Evolutionary conservation across 2,888 invertebrate genomes (phyloP).

Genomic region (Drosophila hamatofila): DNA sequence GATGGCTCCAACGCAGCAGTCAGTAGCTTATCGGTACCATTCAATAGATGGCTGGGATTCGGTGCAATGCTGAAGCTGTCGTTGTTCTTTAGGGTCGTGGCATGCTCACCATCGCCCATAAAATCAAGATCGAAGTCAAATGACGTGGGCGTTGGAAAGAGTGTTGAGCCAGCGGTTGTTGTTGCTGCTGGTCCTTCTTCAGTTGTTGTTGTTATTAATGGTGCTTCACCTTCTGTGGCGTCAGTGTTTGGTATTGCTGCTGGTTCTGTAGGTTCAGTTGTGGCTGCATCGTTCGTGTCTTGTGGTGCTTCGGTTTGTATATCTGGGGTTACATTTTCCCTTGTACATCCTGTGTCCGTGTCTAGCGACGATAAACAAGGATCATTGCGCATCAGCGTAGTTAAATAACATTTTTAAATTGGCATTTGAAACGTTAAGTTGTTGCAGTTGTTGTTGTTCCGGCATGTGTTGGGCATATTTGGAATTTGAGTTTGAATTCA

Average conservation of each 20-base stretch:
- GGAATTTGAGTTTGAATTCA: conserved; percentile 67
- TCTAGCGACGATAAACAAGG: conserved; percentile 29
- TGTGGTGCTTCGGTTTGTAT: background rate
- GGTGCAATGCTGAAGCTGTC: conserved; percentile 25
- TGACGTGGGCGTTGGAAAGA: conserved; percentile 59
- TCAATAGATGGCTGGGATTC: conserved; percentile 39
- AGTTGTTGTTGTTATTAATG: background rate
- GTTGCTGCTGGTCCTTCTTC: background rate
- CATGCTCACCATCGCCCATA: conserved; percentile 33
- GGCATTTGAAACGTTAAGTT: conserved; percentile 14
- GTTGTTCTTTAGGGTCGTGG: conserved; percentile 22
- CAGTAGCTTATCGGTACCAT: conserved; percentile 62
- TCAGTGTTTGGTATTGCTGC: background rate
- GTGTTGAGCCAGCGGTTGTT: conserved; percentile 28
- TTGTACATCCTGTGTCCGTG: conserved; percentile 20
- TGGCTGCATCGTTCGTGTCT: background rate
- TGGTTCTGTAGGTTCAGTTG: background rate
- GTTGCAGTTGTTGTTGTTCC: conserved; percentile 30
- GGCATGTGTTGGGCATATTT: conserved; percentile 63
- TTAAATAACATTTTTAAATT: conserved; percentile 36
- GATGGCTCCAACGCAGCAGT: conserved; percentile 45
- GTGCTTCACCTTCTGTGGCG: background rate
- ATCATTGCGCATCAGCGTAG: conserved; percentile 51
- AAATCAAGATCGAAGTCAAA: conserved; percentile 64
- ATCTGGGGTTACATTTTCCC: conserved; percentile 13